Conservation (phyloP, 2,888 invertebrate species). For the Acronicta aceris region DNA sequence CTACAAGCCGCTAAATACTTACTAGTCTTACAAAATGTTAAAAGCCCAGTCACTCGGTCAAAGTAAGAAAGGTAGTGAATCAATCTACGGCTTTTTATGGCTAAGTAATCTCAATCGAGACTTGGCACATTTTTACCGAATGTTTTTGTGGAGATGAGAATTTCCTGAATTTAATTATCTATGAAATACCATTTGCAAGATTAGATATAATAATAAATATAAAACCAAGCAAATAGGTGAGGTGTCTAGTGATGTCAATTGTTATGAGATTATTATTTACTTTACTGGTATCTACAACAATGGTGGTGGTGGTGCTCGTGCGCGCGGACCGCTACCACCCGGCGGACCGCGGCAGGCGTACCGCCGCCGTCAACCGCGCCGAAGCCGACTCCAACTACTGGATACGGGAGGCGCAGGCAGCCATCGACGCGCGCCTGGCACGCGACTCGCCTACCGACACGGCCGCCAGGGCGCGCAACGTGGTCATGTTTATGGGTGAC, state of each 20-base stretch:
- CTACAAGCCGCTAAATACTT: too few relatives aligned
- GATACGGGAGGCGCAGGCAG: slow-evolving; percentile 77
- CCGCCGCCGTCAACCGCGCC: slow-evolving; percentile 14
- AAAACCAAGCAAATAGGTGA: slow-evolving; percentile 12
- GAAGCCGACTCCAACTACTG: slow-evolving; percentile 73
- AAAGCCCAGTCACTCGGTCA: too few relatives aligned
- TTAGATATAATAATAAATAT: slow-evolving; percentile 26
- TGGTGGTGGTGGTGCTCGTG: neutral
- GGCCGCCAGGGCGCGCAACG: slow-evolving; percentile 77
- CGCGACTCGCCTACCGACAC: slow-evolving; percentile 30
- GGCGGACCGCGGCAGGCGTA: neutral
- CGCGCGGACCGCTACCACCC: slow-evolving; percentile 51
- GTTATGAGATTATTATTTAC: slow-evolving; percentile 24
- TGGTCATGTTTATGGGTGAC: slow-evolving; percentile 93
- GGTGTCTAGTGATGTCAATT: slow-evolving; percentile 8
- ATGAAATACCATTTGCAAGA: slow-evolving; percentile 17
- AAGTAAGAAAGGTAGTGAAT: too few relatives aligned
- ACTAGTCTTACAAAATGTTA: too few relatives aligned
- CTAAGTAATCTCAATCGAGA: too few relatives aligned
- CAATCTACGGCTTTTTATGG: too few relatives aligned
- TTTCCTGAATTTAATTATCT: too few relatives aligned
- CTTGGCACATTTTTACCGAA: too few relatives aligned
- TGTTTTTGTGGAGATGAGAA: too few relatives aligned
- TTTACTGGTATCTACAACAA: slow-evolving; percentile 6
- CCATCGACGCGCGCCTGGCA: slow-evolving; percentile 70